Evolutionary conservation across 1,140 invertebrate species (phyloP).

Genomic region (Apis dorsata): DNA sequence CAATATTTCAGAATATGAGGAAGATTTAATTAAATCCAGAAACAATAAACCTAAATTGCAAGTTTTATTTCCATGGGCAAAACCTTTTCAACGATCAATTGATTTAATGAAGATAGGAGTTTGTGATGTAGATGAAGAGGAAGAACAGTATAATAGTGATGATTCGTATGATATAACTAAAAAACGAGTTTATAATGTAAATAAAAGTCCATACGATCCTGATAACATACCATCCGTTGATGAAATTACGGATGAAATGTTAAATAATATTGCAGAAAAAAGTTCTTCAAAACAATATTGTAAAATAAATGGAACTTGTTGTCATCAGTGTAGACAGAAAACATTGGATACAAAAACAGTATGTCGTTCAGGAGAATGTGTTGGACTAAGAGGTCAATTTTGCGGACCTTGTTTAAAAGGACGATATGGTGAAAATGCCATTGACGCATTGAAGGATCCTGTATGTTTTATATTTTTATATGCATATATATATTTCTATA

Average conservation of each 20-base stretch:
- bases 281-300: slow-evolving; percentile 69
- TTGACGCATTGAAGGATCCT: slow-evolving; percentile 75
- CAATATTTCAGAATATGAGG: background rate
- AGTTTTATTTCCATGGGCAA: slow-evolving; percentile 70
- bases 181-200: slow-evolving; percentile 33
- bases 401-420: slow-evolving; percentile 79
- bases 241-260: slow-evolving; percentile 74
- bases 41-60: slow-evolving; percentile 48
- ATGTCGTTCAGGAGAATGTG: slow-evolving; percentile 76
- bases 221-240: slow-evolving; percentile 63
- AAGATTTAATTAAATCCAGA: slow-evolving; percentile 2
- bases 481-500: background rate
- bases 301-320: slow-evolving; percentile 70
- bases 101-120: slow-evolving; percentile 64
- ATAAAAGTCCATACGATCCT: slow-evolving; percentile 55
- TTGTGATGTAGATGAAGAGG: slow-evolving; percentile 62
- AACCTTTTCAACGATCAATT: slow-evolving; percentile 61
- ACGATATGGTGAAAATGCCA: slow-evolving; percentile 78
- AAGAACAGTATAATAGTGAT: slow-evolving; percentile 31
- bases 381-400: slow-evolving; percentile 78
- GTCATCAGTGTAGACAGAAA: slow-evolving; percentile 80
- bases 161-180: background rate
- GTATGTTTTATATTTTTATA: slow-evolving; percentile 58
- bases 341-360: slow-evolving; percentile 79
- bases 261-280: slow-evolving; percentile 70